Conservation (phyloP, 2,113 vertebrate genomes). For the Dascyllus trimaculatus region DNA sequence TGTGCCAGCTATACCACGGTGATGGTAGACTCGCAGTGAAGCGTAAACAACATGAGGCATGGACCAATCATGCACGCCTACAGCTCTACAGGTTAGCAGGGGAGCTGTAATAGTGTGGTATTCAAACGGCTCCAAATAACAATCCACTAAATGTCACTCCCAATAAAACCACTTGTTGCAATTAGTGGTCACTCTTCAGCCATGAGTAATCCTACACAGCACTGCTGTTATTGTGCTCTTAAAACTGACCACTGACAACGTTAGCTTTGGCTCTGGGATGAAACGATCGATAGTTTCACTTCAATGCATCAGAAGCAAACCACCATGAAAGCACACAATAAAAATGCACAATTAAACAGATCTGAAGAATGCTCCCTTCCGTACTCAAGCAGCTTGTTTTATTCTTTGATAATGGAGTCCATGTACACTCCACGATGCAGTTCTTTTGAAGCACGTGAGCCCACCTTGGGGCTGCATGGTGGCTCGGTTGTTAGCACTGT, state of each 20-base stretch:
- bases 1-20: not conserved
- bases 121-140: constrained; percentile 3
- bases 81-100: constrained; percentile 35
- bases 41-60: constrained; percentile 30
- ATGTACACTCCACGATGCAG: too few species aligned
- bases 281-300: too few species aligned
- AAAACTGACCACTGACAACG: not conserved
- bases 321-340: too few species aligned
- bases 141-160: constrained; percentile 8
- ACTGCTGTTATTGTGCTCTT: not conserved
- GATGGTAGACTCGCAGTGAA: constrained; percentile 11
- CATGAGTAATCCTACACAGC: not conserved
- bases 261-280: not conserved
- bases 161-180: not conserved
- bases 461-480: too few species aligned
- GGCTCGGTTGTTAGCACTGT: too few species aligned
- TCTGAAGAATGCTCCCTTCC: too few species aligned
- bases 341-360: too few species aligned
- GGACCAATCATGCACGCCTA: constrained; percentile 30
- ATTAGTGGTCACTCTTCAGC: not conserved
- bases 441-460: too few species aligned
- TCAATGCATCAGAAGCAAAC: too few species aligned
- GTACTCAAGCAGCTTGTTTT: too few species aligned
- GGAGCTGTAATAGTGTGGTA: constrained; percentile 5
- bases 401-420: too few species aligned